phyloP scores from a whole-genome alignment of 2,113 vertebrate genomes.

The Ictalurus punctatus region DNA sequence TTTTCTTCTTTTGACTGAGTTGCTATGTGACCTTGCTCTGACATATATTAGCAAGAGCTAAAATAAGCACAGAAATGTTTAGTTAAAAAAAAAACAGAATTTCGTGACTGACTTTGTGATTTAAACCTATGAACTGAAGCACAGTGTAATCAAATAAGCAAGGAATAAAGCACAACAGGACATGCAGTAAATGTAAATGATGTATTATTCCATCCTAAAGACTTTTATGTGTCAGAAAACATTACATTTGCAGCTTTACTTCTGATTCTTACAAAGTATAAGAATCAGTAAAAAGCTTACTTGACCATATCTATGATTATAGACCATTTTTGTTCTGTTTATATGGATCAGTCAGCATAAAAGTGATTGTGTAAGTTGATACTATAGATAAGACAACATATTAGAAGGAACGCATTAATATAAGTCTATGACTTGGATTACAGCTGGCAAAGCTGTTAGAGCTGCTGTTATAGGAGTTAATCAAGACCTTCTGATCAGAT shows the following conservation, averaged over 20 bases:
- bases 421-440: neutral
- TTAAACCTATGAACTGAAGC: neutral
- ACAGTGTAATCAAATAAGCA: neutral
- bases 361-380: neutral
- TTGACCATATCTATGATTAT: neutral
- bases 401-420: neutral
- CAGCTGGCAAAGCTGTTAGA: neutral
- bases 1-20: neutral
- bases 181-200: neutral
- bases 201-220: neutral
- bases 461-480: neutral
- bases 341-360: neutral
- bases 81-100: neutral
- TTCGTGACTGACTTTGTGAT: neutral
- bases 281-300: neutral
- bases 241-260: neutral
- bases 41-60: neutral
- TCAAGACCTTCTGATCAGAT: neutral
- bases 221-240: neutral
- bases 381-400: neutral
- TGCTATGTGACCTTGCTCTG: neutral
- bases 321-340: neutral
- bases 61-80: neutral
- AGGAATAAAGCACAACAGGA: neutral
- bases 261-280: neutral